Evolutionary conservation across 2,888 invertebrate genomes (phyloP), one percentile per base, ranked within the genome.

Genomic region (Caenorhabditis doughertyi): DNA sequence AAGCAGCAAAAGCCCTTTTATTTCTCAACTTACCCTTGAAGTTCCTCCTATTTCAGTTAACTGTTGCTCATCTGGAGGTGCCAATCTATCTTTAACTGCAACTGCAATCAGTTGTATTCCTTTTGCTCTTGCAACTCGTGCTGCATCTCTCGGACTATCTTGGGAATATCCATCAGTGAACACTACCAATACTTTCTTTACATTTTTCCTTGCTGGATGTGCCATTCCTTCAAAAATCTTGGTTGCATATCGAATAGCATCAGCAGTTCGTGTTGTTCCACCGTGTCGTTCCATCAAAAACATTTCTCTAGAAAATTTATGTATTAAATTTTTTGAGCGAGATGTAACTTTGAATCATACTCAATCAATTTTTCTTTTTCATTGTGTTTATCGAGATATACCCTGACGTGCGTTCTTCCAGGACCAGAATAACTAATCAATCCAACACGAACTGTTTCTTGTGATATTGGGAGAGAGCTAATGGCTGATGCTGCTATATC

Each of bases 81-180:
- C 74, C 9, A 84, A 53, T 27, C 56, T 62, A 60, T 86, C 88
- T 23, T 86, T 81, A 4, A 89, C 81, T 4, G 85, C 88, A 16
- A 89, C 86, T 1, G 85, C 84, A 21, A 89, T 79, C 23, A 89
- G 53, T 13, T 84, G 83, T n/a, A 89, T 74, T n/a, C 85, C 85
- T 29, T 87, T 83, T 11, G 74, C 74, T 18, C 84, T 68, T 9
- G 86, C 84, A n/a, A 70, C 70, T 32, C 65, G 65, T 13, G 86
- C 85, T 2, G 86, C 87, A 8, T 86, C 84, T 39, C 56, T 72
- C 13, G 87, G 87, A 62, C 84, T 85, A 65, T 89, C 89, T 84
- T 88, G 89, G 16, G 86, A 87, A 58, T 88, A 87, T 55, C 89
- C 89, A 76, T 89, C 89, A 0, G 89, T 88, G 79, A 89, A 88